A percentile compares a stretch with the other conserved stretches of the same genome.
Conservation (phyloP, 2,888 invertebrate species). For the Heliconius cydno region DNA sequence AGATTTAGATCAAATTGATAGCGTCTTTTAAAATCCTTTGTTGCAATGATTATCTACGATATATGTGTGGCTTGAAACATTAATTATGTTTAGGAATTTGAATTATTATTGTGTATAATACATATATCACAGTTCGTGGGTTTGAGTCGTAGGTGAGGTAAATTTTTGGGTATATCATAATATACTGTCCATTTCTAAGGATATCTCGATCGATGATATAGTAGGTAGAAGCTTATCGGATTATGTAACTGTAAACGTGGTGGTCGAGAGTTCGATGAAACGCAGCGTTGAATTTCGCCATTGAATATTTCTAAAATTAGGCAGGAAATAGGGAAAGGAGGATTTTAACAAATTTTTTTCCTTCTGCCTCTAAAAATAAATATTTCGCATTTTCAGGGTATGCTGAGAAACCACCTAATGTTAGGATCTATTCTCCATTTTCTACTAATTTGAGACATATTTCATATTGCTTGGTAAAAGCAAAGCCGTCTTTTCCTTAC, state of each 20-base stretch:
- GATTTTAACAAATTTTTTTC: no score
- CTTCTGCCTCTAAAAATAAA: no score
- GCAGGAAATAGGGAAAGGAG: fast-evolving
- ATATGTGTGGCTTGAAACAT: constrained; percentile 10
- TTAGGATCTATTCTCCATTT: neutral
- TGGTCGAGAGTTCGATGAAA: neutral
- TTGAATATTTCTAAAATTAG: neutral
- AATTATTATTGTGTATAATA: neutral
- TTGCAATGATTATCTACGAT: constrained; percentile 40
- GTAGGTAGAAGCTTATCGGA: neutral
- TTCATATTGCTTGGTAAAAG: neutral
- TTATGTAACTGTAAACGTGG: neutral
- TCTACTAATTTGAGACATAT: neutral
- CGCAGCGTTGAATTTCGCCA: no score
- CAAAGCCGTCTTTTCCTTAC: neutral
- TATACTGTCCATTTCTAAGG: neutral
- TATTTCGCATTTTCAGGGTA: no score
- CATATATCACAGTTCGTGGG: neutral
- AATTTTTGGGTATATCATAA: neutral
- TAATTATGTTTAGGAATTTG: neutral
- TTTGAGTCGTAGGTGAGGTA: neutral
- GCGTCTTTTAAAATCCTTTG: constrained; percentile 42
- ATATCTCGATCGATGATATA: neutral
- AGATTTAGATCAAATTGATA: constrained; percentile 52
- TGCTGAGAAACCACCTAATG: no score